Conservation (phyloP, 2,797 vertebrate genomes). For the Anas acuta region DNA sequence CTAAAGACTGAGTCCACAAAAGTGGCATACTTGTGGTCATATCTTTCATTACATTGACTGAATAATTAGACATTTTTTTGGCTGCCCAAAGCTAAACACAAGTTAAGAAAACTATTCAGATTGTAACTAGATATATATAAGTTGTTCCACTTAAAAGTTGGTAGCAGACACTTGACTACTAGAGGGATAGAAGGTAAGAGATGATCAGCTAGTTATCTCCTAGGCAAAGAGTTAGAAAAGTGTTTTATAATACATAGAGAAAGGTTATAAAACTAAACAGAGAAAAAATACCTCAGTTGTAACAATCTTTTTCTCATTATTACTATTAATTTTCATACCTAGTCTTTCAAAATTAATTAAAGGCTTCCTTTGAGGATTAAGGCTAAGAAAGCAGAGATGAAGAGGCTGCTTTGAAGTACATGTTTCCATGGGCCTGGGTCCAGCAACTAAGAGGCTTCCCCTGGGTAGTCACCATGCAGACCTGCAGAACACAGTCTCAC, state of each 20-base stretch:
- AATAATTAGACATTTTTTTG: not conserved
- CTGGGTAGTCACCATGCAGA: rapidly evolving
- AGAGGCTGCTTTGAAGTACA: not conserved
- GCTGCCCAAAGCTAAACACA: not conserved
- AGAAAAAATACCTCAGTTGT: not conserved
- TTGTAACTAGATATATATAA: not conserved
- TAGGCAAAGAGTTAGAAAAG: not conserved
- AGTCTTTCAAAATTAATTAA: not conserved
- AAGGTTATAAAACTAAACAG: not conserved
- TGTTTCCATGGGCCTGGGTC: not conserved
- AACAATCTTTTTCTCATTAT: not conserved
- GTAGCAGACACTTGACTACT: not conserved
- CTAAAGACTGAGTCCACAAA: not conserved
- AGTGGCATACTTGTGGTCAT: not conserved
- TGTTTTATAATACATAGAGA: not conserved
- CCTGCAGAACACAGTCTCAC: not conserved
- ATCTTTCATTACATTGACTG: not conserved
- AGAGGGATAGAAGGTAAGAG: not conserved
- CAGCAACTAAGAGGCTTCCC: rapidly evolving
- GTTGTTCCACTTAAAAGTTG: not conserved
- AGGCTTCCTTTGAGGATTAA: not conserved
- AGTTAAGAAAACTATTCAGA: not conserved
- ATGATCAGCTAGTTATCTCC: not conserved
- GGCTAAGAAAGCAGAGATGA: not conserved
- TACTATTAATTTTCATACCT: not conserved